Conservation (phyloP, 2,888 invertebrate genomes). For the Eudemis profundana region DNA sequence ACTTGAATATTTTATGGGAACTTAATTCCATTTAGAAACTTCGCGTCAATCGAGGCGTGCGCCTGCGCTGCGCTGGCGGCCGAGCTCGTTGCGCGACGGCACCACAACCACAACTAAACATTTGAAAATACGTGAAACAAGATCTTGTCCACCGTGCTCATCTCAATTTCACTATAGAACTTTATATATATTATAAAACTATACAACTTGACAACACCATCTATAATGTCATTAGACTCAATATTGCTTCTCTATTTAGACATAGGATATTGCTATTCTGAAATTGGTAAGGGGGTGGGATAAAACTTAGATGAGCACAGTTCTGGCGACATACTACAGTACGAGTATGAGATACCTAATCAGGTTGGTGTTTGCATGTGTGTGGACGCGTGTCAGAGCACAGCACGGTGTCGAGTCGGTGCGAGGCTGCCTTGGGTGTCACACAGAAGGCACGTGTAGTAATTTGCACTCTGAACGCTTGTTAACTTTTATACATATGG, state of each 20-base stretch:
- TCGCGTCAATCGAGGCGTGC: constrained; percentile 48
- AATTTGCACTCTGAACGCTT: constrained; percentile 69
- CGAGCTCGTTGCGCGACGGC: constrained; percentile 9
- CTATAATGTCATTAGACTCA: constrained; percentile 40
- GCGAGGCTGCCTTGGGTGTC: constrained; percentile 43
- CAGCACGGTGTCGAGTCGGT: constrained; percentile 51
- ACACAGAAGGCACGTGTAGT: constrained; percentile 44
- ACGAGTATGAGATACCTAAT: constrained; percentile 51
- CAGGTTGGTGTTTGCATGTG: constrained; percentile 61
- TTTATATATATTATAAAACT: constrained; percentile 45
- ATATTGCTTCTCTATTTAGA: constrained; percentile 43
- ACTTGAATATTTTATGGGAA: constrained; percentile 73
- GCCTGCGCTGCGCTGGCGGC: constrained; percentile 2
- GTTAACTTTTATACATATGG: constrained; percentile 62
- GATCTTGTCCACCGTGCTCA: constrained; percentile 75
- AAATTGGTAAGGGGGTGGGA: constrained; percentile 35
- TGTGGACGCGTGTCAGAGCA: constrained; percentile 66
- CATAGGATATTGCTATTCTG: constrained; percentile 39
- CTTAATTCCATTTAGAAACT: constrained; percentile 83
- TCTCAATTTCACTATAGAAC: constrained; percentile 63
- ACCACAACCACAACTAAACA: constrained; percentile 59
- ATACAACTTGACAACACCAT: constrained; percentile 49
- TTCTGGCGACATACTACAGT: constrained; percentile 54
- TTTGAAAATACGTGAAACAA: constrained; percentile 84
- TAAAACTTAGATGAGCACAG: constrained; percentile 77